Conservation (phyloP, 1,140 invertebrate species). For the Psilanteris sp. region DNA sequence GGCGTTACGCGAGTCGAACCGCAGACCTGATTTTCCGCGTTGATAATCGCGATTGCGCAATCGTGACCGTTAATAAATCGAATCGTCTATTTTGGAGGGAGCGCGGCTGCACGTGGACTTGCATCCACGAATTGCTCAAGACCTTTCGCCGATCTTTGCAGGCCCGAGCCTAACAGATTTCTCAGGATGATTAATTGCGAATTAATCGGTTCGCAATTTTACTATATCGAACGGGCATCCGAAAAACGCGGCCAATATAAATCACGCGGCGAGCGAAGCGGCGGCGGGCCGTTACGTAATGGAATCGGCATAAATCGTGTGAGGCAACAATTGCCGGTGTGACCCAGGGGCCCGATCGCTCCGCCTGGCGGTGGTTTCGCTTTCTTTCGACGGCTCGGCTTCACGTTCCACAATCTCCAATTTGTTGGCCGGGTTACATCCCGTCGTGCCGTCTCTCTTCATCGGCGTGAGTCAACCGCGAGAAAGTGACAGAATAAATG, state of each 20-base stretch:
- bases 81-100: too few relatives aligned
- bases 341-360: slow-evolving; percentile 43
- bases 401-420: slow-evolving; percentile 48
- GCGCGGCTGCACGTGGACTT: too few relatives aligned
- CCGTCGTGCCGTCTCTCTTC: too few relatives aligned
- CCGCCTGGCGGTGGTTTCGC: slow-evolving; percentile 65
- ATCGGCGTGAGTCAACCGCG: too few relatives aligned
- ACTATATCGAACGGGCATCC: slow-evolving; percentile 57
- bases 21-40: too few relatives aligned
- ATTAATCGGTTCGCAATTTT: slow-evolving; percentile 30
- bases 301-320: slow-evolving; percentile 65
- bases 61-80: too few relatives aligned
- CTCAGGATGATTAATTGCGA: slow-evolving; percentile 38
- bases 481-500: too few relatives aligned
- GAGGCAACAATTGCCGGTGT: slow-evolving; percentile 63
- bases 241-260: slow-evolving; percentile 30
- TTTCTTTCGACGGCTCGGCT: slow-evolving; percentile 69
- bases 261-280: slow-evolving; percentile 61
- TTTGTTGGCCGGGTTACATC: slow-evolving; percentile 20
- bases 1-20: too few relatives aligned
- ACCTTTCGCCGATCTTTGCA: neutral
- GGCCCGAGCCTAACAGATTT: neutral
- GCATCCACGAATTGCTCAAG: neutral
- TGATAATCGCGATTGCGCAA: too few relatives aligned
- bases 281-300: slow-evolving; percentile 69